Evolutionary conservation across 2,113 vertebrate species (phyloP), one percentile per base, ranked within the genome.

Genomic region (Ceratotherium simum): DNA sequence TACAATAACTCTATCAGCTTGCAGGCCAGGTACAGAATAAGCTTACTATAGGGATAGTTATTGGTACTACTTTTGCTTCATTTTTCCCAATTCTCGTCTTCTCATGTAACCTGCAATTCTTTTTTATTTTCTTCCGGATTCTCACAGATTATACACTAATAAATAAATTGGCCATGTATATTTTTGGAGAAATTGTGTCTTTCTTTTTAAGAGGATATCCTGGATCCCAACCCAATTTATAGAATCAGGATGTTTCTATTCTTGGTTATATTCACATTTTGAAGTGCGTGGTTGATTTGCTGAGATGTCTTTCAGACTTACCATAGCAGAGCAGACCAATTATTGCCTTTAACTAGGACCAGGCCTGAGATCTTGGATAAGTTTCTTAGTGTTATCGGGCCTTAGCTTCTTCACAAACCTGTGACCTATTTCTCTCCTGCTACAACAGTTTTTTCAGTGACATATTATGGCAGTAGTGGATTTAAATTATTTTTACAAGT

Each of bases 171-270:
- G 29, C 21, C 58, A 16, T 62, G 27, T 69, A 18, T 72, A 51
- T 93, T 81, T 95, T 60, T 48, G 76, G 48, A 96, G 13, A 96
- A 73, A 72, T 29, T 78, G 29, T 31, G 5, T 70, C 29, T 31
- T 81, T 76, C n/a, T 33, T 88, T 69, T 76, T 31, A 58, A 87
- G 31, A 90, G 91, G 82, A 93, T 84, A 84, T 96, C 95, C 82
- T 91, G 36, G 21, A 84, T 95, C 80, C 14, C 82, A 92, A 76
- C 11, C 21, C 58, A 85, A 78, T 56, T 95, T 92, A 85, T 21
- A 79, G 31, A 97, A 91, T 58, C 69, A 78, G n/a, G 60, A 75
- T 93, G n/a, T 67, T 95, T 92, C 90, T 92, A 81, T 82, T 94
- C 54, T 96, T 85, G 72, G 76, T 96, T 95, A 92, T 51, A 39